These are phyloP conservation scores for Eupristina koningsbergeri DNA, from an alignment of 1,140 invertebrate genomes.

Conservation along the genomic window DNA sequence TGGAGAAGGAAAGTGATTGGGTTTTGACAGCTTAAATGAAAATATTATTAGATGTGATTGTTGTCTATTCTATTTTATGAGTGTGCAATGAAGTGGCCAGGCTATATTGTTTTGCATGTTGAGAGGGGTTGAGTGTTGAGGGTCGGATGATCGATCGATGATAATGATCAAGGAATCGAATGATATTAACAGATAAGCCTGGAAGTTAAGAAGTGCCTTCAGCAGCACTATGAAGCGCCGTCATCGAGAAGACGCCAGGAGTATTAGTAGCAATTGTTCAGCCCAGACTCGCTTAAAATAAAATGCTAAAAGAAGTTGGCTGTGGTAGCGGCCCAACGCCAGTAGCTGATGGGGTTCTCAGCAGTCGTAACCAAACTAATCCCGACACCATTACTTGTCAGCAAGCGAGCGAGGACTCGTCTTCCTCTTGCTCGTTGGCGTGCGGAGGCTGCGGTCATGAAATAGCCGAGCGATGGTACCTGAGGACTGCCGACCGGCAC, in stretches of 20 bases:
- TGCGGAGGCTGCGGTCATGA: constrained; percentile 71
- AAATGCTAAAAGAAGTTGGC: constrained; percentile 72
- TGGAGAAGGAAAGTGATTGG: no score
- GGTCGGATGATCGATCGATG: no score
- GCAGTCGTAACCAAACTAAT: constrained; percentile 36
- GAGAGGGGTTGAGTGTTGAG: no score
- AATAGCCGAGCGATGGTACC: constrained; percentile 80
- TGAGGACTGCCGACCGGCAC: constrained; percentile 88
- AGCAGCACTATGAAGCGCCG: neutral
- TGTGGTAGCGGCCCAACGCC: constrained; percentile 68
- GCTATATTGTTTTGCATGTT: no score
- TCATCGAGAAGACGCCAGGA: neutral
- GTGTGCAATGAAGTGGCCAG: no score
- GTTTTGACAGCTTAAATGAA: no score
- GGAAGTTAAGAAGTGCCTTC: neutral
- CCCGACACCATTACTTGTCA: constrained; percentile 72
- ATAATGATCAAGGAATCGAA: no score
- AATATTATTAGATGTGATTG: no score
- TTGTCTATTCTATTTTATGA: no score
- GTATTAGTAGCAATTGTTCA: constrained; percentile 1
- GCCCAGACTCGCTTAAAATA: neutral
- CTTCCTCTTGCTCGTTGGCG: constrained; percentile 52
- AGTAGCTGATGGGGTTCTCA: constrained; percentile 57
- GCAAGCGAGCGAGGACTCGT: constrained; percentile 66
- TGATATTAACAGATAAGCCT: no score